Conservation (phyloP, 2,797 vertebrate genomes). For the Yasuhikotakia modesta region DNA sequence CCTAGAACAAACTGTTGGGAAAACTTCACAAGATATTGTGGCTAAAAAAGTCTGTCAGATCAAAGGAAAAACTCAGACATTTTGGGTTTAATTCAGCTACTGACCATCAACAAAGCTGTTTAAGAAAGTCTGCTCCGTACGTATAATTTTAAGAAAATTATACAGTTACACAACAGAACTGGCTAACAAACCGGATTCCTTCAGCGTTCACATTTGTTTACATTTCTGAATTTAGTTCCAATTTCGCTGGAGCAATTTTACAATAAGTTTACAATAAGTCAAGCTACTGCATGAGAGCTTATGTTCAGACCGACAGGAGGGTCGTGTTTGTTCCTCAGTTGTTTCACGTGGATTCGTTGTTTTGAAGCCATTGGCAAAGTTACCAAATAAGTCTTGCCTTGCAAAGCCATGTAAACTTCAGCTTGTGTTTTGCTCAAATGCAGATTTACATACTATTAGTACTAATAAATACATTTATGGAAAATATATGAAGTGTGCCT, state of each 20-base stretch:
- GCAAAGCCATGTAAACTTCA: no score
- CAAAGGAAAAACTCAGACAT: conserved; percentile 27
- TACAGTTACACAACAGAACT: conserved; percentile 2
- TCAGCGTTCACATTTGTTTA: background rate
- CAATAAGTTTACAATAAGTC: no score
- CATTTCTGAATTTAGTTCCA: background rate
- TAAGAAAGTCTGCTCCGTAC: conserved; percentile 18
- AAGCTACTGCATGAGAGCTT: no score
- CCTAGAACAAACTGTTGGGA: conserved; percentile 48
- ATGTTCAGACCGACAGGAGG: no score
- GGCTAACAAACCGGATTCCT: no score
- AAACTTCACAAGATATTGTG: conserved; percentile 14
- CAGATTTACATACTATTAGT: background rate
- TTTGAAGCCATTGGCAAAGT: no score
- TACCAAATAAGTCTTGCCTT: no score
- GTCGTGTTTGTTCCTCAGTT: no score
- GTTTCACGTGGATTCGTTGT: no score
- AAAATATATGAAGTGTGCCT: background rate
- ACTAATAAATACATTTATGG: background rate
- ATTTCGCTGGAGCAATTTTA: no score
- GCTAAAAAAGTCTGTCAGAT: conserved; percentile 30
- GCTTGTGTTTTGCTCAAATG: background rate
- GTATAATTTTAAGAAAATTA: background rate
- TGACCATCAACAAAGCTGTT: conserved; percentile 37
- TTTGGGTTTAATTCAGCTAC: conserved; percentile 24